Base-by-base conservation (phyloP, 1,140 invertebrate species). In the Nasonia giraulti region DNA sequence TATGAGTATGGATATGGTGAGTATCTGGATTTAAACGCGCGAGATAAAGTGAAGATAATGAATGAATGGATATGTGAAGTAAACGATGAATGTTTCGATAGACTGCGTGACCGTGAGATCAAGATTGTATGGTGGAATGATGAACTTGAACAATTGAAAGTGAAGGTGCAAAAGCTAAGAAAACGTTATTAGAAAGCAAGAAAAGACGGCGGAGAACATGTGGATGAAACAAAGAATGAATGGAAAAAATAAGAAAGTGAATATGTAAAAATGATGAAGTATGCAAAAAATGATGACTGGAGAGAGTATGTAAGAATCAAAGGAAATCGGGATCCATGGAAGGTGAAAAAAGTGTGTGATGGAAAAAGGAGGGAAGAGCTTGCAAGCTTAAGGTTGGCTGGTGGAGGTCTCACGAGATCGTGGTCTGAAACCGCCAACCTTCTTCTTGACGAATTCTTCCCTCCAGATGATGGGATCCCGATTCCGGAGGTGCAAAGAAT, bases 251-350 rank as follows among this genome's bases (percentile, higher is more conserved):
- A 6, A 6, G 10, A 23, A 11, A 69, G 11, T 1, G 66, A 2
- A 31, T 23, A 68, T 44, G 20, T 23, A 66, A 17, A 37, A 73
- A 14, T 37, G 17, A 5, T 79, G 27, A 33, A 37, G 27, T 44
- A 84, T 20, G 23, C 31, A 7, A 80, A 79, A 40, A 68, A 50
- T 8, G 1, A 23, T 1, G 17, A 84, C 17, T 80, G 83, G 83
- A 33, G 11, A 0, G 20, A 84, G 20, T 69, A 40, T 44, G 75
- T 84, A 3, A n/a, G 20, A 2, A 40, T 31, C 6, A 11, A 62
- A 20, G 17, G 50, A 1, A 33, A 62, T 17, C 31, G 77, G 8
- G 74, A 74, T 8, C 77, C 33, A 0, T 74, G 82, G 14, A 40
- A 47, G 20, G 50, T 68, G 0, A 62, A 77, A 12, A 83, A n/a